Base-by-base conservation (phyloP, 1,140 invertebrate genomes). In the Danaus melanippus region DNA sequence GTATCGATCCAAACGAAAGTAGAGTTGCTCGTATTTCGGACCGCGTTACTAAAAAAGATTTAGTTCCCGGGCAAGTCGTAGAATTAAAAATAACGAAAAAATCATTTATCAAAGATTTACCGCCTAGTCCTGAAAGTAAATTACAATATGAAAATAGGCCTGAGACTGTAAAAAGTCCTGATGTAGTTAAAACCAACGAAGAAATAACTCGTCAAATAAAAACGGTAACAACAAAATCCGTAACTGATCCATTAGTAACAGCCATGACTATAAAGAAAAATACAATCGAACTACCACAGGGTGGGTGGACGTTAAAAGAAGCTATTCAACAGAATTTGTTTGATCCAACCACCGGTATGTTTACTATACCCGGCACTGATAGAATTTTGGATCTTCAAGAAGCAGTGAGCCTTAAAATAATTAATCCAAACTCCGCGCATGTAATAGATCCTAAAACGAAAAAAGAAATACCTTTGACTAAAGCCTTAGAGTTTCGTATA, bases 301-400 rank as follows among this genome's bases (percentile, higher is more conserved):
- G 93, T 60, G 95, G 95, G 8, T 96, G 95, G 95, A 88, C 89
- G 48, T 83, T 97, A 0, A 85, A 89, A 50, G 92, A 95, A 71
- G 94, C 93, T 9, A 95, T 96, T 50, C 87, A 92, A 39, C 89
- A 92, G 74, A 90, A 90, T 44, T 78, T 96, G 3, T 95, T 97
- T 64, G 93, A 98, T 86, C 90, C 94, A 0, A 88, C 90, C 1
- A 93, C 91, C 7, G 96, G 96, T 2, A 87, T 96, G 2, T 96
- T 98, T 72, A 92, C 93, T 50, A 94, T 98, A 67, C 95, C 96
- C 42, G 93, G 93, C 39, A 95, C 95, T 1, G 94, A 96, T 76
- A 90, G 94, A 68, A 84, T 95, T 32, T 90, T 97, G 5, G 93
- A 94, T 56, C 93, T 99, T 64, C 90, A 95, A 81, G 95, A 97